phyloP scores from a whole-genome alignment of 2,113 vertebrate genomes.

The Romanogobio albipinnatus region DNA sequence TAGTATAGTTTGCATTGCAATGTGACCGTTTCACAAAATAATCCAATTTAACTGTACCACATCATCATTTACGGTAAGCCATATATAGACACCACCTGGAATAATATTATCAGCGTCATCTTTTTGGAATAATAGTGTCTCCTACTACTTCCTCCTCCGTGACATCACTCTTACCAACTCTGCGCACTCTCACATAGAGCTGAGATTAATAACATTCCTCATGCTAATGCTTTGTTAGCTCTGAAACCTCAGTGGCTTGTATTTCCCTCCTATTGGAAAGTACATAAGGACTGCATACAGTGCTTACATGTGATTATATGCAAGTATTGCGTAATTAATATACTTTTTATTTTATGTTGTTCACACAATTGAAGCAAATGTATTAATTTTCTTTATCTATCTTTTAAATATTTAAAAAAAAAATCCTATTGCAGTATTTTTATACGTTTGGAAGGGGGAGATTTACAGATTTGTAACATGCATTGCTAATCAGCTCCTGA shows the following conservation, averaged over 20 bases:
- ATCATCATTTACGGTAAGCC: not conserved
- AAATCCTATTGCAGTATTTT: not conserved
- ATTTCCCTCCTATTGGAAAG: not conserved
- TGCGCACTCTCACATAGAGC: not conserved
- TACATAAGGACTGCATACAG: not conserved
- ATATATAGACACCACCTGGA: not conserved
- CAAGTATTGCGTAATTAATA: not conserved
- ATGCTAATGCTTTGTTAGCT: not conserved
- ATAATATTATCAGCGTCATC: not conserved
- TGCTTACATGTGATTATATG: too few relatives aligned
- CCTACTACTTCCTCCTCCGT: not conserved
- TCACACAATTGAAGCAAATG: not conserved
- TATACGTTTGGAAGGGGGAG: not conserved
- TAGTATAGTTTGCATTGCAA: too few relatives aligned
- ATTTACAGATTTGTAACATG: not conserved
- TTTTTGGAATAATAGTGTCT: not conserved
- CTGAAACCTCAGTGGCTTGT: not conserved
- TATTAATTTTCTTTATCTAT: not conserved
- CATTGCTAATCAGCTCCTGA: not conserved
- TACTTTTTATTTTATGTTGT: not conserved
- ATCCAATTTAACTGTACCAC: not conserved
- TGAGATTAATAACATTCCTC: conserved; percentile 6
- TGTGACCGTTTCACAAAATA: too few relatives aligned
- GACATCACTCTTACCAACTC: not conserved
- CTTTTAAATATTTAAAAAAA: not conserved